Evolutionary conservation across 2,797 vertebrate genomes (phyloP).

Genomic region (Rhyacichthys aspro): DNA sequence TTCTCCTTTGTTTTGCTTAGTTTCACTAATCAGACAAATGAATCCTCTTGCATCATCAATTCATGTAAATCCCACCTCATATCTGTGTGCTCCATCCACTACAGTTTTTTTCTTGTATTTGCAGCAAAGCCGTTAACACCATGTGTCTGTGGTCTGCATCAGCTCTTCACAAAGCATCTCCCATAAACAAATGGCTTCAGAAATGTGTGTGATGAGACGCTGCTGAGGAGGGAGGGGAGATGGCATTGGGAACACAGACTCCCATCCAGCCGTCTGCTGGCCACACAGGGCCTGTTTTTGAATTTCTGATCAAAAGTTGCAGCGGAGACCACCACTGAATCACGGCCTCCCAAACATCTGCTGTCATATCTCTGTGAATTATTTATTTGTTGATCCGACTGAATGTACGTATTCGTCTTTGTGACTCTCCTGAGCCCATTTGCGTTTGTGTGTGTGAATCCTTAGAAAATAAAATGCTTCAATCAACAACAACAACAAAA

Average conservation of each 20-base stretch:
- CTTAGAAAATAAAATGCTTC: slow-evolving; percentile 67
- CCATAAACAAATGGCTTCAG: slow-evolving; percentile 41
- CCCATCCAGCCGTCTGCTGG: slow-evolving; percentile 57
- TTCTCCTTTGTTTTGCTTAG: not conserved
- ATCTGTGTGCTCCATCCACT: not conserved
- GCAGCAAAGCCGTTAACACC: not conserved
- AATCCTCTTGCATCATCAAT: not conserved
- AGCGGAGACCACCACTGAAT: slow-evolving; percentile 66
- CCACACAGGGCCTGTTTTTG: slow-evolving; percentile 75
- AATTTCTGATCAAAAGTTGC: slow-evolving; percentile 77
- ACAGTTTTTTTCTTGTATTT: not conserved
- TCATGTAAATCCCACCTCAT: not conserved
- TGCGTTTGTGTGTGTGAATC: slow-evolving; percentile 38
- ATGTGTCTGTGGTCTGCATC: slow-evolving; percentile 23
- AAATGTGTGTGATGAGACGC: slow-evolving; percentile 48
- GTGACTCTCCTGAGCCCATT: slow-evolving; percentile 56
- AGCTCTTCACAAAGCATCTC: slow-evolving; percentile 10
- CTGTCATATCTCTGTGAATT: slow-evolving; percentile 77
- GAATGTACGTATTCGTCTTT: slow-evolving; percentile 60
- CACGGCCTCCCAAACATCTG: slow-evolving; percentile 77
- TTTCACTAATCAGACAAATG: slow-evolving; percentile 9
- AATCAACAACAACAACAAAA: slow-evolving; percentile 66
- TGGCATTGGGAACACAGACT: slow-evolving; percentile 25
- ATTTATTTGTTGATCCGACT: slow-evolving; percentile 78
- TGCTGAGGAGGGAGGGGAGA: not conserved